Evolutionary conservation across 2,113 vertebrate genomes (phyloP).

Genomic region (Daubentonia madagascariensis): DNA sequence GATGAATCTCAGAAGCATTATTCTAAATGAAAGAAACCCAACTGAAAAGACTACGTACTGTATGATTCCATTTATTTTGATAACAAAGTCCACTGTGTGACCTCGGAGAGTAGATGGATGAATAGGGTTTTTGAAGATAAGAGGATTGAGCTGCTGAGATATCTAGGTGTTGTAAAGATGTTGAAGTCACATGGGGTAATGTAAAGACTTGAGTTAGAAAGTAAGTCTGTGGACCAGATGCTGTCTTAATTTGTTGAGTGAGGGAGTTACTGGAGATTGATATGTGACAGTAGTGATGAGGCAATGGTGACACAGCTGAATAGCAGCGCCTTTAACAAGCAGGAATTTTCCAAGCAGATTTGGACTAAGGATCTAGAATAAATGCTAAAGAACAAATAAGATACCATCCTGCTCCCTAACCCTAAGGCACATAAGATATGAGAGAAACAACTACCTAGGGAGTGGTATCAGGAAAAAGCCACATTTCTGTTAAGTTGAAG

Average conservation of each 20-base stretch:
- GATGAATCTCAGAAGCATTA: not conserved
- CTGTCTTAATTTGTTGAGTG: not conserved
- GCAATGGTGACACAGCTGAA: not conserved
- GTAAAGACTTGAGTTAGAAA: not conserved
- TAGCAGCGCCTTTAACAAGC: not conserved
- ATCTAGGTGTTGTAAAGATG: not conserved
- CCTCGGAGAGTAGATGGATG: not conserved
- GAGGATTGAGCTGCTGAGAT: not conserved
- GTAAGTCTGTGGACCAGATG: not conserved
- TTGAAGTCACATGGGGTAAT: not conserved
- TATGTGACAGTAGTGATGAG: not conserved
- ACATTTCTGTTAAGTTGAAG: not conserved
- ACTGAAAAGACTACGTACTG: not conserved
- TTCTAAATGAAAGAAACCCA: not conserved
- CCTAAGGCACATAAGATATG: not conserved
- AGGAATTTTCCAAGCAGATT: not conserved
- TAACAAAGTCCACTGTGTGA: not conserved
- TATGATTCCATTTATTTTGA: not conserved
- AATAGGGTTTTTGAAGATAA: not conserved
- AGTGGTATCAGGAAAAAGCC: not conserved
- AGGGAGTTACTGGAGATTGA: not conserved
- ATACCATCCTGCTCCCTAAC: not conserved
- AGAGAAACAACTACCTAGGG: not conserved
- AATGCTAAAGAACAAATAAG: not conserved
- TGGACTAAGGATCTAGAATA: not conserved